Evolutionary conservation across 2,888 invertebrate genomes (phyloP).

Genomic region (Drosophila flavopinicola): DNA sequence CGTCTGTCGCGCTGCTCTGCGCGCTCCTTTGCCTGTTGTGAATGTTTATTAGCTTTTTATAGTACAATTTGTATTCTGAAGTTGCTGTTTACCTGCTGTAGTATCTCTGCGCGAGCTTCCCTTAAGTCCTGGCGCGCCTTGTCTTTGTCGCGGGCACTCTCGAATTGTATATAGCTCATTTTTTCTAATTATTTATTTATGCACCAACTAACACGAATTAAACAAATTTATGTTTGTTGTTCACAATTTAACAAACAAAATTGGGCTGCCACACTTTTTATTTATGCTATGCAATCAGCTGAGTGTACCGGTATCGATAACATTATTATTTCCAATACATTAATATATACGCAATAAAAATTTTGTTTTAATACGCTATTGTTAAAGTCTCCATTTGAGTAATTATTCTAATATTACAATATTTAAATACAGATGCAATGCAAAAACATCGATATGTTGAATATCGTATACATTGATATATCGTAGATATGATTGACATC

Average conservation of each 20-base stretch:
- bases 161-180: constrained; percentile 82
- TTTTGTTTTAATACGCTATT: too few species aligned
- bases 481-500: constrained; percentile 11
- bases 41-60: neutral
- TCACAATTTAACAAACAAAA: neutral
- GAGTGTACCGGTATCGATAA: constrained; percentile 16
- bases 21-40: constrained; percentile 67
- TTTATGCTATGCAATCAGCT: constrained; percentile 10
- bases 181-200: constrained; percentile 5
- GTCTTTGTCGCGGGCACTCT: constrained; percentile 80
- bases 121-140: constrained; percentile 76
- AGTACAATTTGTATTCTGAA: neutral
- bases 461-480: neutral
- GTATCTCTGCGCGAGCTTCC: constrained; percentile 75
- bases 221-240: too few species aligned
- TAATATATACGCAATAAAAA: too few species aligned
- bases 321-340: too few species aligned
- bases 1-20: constrained; percentile 70
- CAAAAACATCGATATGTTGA: constrained; percentile 6
- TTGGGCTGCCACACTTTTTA: neutral
- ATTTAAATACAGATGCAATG: neutral
- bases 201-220: neutral
- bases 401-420: neutral
- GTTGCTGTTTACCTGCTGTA: constrained; percentile 61
- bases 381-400: too few species aligned